phyloP scores from a whole-genome alignment of 2,113 vertebrate species.

The Mugil cephalus region DNA sequence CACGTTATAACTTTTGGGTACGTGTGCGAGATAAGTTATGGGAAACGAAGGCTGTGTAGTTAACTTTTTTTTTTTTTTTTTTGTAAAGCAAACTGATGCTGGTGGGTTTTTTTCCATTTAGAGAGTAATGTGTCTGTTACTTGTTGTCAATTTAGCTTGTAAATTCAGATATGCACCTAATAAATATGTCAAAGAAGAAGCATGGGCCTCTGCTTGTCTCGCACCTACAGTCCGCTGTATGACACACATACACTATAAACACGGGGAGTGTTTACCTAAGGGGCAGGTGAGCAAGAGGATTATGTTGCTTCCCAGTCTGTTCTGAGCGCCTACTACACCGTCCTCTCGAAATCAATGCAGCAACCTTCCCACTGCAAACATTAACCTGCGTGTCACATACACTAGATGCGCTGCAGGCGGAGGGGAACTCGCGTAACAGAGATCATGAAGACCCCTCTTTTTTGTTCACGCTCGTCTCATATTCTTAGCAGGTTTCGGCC shows the following conservation, averaged over 20 bases:
- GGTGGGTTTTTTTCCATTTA: constrained; percentile 67
- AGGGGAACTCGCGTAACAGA: constrained; percentile 22
- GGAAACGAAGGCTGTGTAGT: constrained; percentile 57
- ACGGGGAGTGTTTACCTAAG: constrained; percentile 61
- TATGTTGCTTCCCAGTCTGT: constrained; percentile 24
- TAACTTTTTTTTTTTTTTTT: constrained; percentile 69
- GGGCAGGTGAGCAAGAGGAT: constrained; percentile 55
- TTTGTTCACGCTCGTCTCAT: constrained; percentile 28
- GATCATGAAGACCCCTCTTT: constrained; percentile 17
- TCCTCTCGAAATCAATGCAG: constrained; percentile 1
- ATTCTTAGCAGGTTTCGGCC: constrained; percentile 10
- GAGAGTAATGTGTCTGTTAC: constrained; percentile 77
- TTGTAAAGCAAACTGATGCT: constrained; percentile 78
- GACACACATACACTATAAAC: constrained; percentile 19
- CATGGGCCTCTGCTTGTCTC: constrained; percentile 41
- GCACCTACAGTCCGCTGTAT: constrained; percentile 11
- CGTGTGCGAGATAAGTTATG: constrained; percentile 10
- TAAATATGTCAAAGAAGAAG: constrained; percentile 78
- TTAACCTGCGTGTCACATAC: constrained; percentile 36
- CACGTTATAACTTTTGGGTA: constrained; percentile 15
- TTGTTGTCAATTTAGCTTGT: constrained; percentile 81
- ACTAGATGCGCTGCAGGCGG: constrained; percentile 12
- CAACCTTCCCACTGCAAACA: constrained; percentile 49
- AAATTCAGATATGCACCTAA: constrained; percentile 82
- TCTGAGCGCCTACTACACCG: not conserved